These are phyloP conservation scores for Chrysolophus pictus DNA, from an alignment of 2,797 vertebrate species.

Conservation along the genomic window DNA sequence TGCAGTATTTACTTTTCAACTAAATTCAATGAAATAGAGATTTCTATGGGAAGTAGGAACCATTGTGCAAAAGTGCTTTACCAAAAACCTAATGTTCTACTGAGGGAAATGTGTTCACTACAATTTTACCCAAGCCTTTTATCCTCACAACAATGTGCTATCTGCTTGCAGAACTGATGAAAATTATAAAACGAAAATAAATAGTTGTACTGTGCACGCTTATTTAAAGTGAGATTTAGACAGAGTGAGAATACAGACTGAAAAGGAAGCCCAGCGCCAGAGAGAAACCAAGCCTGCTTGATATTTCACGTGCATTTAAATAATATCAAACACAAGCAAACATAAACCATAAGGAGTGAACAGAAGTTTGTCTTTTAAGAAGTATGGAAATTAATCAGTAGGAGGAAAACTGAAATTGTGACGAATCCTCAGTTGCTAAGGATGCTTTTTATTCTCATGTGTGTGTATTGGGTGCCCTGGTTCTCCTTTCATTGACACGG, in stretches of 20 bases:
- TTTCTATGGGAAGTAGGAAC: background rate
- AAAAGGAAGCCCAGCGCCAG: background rate
- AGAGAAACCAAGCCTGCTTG: background rate
- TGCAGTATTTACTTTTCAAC: background rate
- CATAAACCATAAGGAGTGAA: constrained; percentile 66
- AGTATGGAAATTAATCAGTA: constrained; percentile 64
- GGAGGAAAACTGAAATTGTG: constrained; percentile 52
- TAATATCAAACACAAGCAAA: constrained; percentile 28
- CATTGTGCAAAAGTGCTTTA: background rate
- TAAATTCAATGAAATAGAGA: background rate
- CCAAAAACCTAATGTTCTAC: background rate
- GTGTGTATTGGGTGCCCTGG: constrained; percentile 33
- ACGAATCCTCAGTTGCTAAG: constrained; percentile 40
- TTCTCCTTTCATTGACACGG: constrained; percentile 56
- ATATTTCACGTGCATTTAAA: constrained; percentile 24
- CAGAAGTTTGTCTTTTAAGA: constrained; percentile 55
- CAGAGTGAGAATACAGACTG: background rate
- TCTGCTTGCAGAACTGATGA: background rate
- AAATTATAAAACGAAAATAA: background rate
- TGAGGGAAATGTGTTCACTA: background rate
- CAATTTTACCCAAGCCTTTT: background rate
- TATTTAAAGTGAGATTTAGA: background rate
- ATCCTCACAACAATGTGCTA: background rate
- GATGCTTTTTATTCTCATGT: constrained; percentile 41
- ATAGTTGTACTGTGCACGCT: background rate